A percentile compares a stretch with the other conserved stretches of the same genome.
Conservation (phyloP, 2,888 invertebrate species). For the Cylloceria caligata region DNA sequence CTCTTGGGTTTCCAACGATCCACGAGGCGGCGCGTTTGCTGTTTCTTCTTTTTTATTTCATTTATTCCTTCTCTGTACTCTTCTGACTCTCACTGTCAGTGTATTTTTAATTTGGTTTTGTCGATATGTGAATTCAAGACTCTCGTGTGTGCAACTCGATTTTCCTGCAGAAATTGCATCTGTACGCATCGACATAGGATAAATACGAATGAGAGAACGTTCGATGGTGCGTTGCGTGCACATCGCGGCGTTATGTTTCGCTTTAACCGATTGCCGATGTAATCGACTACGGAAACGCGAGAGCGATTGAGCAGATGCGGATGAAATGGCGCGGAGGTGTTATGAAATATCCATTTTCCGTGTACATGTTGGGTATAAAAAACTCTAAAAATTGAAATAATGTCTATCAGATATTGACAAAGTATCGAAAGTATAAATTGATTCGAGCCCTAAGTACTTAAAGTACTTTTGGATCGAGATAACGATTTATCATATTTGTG, state of each 20-base stretch:
- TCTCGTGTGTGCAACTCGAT: not conserved
- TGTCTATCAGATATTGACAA: too few species aligned
- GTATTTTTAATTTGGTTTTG: not conserved
- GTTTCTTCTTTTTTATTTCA: slow-evolving; percentile 51
- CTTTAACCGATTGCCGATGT: not conserved
- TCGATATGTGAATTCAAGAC: not conserved
- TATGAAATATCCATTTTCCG: too few species aligned
- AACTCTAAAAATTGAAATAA: too few species aligned
- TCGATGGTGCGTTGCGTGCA: slow-evolving; percentile 4
- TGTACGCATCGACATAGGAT: not conserved
- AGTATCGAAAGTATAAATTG: too few species aligned
- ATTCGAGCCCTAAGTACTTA: too few species aligned
- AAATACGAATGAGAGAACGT: not conserved
- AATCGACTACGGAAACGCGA: slow-evolving; percentile 23
- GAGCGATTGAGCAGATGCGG: slow-evolving; percentile 1
- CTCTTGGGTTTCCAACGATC: slow-evolving; percentile 35
- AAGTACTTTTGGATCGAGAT: too few species aligned
- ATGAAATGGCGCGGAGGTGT: too few species aligned
- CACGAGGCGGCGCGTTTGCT: slow-evolving; percentile 44
- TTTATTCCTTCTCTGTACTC: slow-evolving; percentile 38
- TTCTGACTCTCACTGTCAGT: not conserved
- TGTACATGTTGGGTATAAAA: not conserved
- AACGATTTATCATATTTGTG: too few species aligned
- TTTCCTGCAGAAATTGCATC: not conserved
- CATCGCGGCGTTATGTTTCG: not conserved